These are phyloP conservation scores for Achroia grisella DNA, from an alignment of 1,140 invertebrate genomes.

Conservation along the genomic window DNA sequence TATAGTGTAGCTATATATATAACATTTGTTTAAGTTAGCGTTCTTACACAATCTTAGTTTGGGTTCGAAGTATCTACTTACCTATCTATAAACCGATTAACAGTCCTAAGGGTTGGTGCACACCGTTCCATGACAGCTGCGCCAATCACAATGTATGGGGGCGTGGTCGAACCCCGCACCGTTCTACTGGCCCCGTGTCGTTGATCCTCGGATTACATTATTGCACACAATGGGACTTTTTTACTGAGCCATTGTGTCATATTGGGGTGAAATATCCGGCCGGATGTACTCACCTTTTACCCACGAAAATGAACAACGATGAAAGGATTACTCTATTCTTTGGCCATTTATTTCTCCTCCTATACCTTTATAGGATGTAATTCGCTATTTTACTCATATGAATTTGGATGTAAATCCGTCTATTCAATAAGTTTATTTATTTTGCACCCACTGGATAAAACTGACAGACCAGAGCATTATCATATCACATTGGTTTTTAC, in stretches of 20 bases:
- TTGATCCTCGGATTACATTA: constrained; percentile 63
- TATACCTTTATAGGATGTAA: too few relatives aligned
- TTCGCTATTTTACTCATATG: too few relatives aligned
- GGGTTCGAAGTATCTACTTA: too few relatives aligned
- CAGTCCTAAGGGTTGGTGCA: constrained; percentile 30
- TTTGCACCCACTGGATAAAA: too few relatives aligned
- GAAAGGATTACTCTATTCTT: constrained; percentile 33
- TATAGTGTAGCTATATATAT: too few relatives aligned
- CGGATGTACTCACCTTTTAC: constrained; percentile 64
- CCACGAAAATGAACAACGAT: constrained; percentile 42
- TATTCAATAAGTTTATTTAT: too few relatives aligned
- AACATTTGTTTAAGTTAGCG: too few relatives aligned
- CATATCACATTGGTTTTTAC: too few relatives aligned
- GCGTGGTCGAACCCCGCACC: constrained; percentile 42
- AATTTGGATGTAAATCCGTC: too few relatives aligned
- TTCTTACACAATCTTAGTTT: too few relatives aligned
- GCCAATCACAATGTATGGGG: constrained; percentile 65
- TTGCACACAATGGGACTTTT: constrained; percentile 66
- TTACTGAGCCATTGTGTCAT: constrained; percentile 57
- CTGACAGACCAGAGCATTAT: too few relatives aligned
- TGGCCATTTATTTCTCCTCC: not conserved
- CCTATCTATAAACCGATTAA: too few relatives aligned
- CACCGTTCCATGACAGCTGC: constrained; percentile 58
- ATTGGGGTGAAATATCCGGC: constrained; percentile 70
- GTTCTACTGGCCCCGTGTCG: constrained; percentile 23